Percentiles rank a stretch among this genome's conserved stretches.
These are phyloP conservation scores for Rhinoptilus africanus DNA, from an alignment of 2,113 vertebrate species.

Conservation along the genomic window DNA sequence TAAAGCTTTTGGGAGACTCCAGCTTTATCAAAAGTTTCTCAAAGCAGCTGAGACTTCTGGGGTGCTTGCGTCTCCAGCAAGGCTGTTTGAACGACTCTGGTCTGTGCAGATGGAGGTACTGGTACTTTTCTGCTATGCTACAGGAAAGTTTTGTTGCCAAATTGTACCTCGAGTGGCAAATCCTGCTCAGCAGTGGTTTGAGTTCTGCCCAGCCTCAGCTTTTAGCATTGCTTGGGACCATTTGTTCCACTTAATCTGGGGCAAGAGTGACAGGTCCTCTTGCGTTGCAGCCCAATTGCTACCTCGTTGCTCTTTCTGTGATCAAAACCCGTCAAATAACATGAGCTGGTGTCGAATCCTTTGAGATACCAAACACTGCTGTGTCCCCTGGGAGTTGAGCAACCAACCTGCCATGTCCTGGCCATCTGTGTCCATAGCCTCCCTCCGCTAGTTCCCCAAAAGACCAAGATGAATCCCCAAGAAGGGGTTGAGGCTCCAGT, in stretches of 20 bases:
- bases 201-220: background rate
- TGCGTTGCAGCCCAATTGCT: background rate
- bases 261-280: background rate
- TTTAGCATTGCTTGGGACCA: background rate
- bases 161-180: background rate
- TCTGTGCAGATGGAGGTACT: background rate
- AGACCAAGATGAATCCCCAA: background rate
- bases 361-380: background rate
- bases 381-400: background rate
- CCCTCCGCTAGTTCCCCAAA: background rate
- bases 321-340: background rate
- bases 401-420: background rate
- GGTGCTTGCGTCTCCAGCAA: background rate
- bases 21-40: background rate
- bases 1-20: background rate
- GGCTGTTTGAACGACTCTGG: background rate
- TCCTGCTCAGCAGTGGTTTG: background rate
- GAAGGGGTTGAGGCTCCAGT: background rate
- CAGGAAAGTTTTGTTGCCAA: background rate
- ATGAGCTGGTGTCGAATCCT: background rate
- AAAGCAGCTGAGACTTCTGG: background rate
- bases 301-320: background rate
- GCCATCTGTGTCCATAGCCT: background rate
- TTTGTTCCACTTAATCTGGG: background rate
- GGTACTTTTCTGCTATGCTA: background rate